These are phyloP conservation scores for Copidosoma floridanum DNA, from an alignment of 1,140 invertebrate genomes.

Conservation along the genomic window DNA sequence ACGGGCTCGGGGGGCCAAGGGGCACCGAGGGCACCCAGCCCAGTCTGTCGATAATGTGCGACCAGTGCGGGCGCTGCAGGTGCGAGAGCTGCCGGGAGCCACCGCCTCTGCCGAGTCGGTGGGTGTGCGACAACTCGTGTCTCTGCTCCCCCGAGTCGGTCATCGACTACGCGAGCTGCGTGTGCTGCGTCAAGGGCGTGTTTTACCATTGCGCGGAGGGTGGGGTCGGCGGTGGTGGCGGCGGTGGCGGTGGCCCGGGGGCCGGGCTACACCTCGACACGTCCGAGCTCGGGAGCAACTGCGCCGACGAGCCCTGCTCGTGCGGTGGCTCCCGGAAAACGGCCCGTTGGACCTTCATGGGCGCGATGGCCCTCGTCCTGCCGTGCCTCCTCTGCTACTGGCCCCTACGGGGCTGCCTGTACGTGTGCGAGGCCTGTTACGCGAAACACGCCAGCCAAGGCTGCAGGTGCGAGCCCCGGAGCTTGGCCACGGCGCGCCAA, in stretches of 20 bases:
- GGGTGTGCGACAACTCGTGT: constrained; percentile 85
- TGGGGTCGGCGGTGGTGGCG: constrained; percentile 64
- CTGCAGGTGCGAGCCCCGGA: constrained; percentile 63
- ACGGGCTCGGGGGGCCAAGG: constrained; percentile 35
- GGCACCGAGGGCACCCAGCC: constrained; percentile 35
- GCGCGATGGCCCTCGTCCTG: constrained; percentile 73
- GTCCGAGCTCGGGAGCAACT: constrained; percentile 41
- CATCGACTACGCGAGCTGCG: constrained; percentile 85
- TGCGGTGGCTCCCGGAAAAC: constrained; percentile 70
- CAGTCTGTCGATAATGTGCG: constrained; percentile 73
- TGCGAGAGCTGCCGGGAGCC: constrained; percentile 85
- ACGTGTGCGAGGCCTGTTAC: constrained; percentile 77
- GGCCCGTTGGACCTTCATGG: constrained; percentile 82
- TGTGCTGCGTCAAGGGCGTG: constrained; percentile 89
- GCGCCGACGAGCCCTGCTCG: constrained; percentile 84
- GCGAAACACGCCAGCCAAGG: constrained; percentile 73
- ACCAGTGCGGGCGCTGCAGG: constrained; percentile 78
- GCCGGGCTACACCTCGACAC: constrained; percentile 48
- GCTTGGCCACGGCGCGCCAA: constrained; percentile 55
- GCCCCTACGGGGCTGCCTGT: constrained; percentile 80
- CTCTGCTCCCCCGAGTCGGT: constrained; percentile 81
- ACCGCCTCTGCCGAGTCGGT: constrained; percentile 77
- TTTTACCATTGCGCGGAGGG: constrained; percentile 88
- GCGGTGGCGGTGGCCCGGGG: constrained; percentile 78
- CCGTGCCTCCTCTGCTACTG: constrained; percentile 91